Evolutionary conservation across 2,888 invertebrate genomes (phyloP).

Genomic region (Junonia oenone): DNA sequence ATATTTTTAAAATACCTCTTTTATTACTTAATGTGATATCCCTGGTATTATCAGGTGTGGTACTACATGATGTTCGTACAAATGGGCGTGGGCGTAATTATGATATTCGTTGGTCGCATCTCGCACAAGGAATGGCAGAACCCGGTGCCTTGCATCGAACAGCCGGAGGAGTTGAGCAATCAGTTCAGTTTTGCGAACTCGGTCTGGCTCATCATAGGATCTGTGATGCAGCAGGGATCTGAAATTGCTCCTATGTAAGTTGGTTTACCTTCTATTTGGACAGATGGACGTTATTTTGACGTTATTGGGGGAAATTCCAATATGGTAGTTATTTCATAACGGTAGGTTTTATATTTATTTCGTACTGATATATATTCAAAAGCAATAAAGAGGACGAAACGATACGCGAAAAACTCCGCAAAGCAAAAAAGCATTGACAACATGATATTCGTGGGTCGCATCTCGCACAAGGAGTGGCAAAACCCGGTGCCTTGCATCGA

Average conservation of each 20-base stretch:
- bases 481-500: slow-evolving; percentile 92
- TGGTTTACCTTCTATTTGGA: not conserved
- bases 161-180: slow-evolving; percentile 89
- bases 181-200: slow-evolving; percentile 91
- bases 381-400: no score
- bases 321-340: no score
- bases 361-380: no score
- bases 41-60: no score
- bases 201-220: slow-evolving; percentile 93
- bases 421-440: no score
- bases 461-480: slow-evolving; percentile 93
- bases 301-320: no score
- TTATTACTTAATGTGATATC: no score
- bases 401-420: no score
- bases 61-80: slow-evolving; percentile 90
- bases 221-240: slow-evolving; percentile 92
- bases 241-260: slow-evolving; percentile 91
- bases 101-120: slow-evolving; percentile 90
- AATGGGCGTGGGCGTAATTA: slow-evolving; percentile 85
- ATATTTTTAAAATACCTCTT: no score
- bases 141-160: slow-evolving; percentile 90
- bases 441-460: slow-evolving; percentile 88
- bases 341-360: no score
- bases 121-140: slow-evolving; percentile 94
- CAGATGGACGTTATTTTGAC: no score